phyloP scores from a whole-genome alignment of 1,140 invertebrate species.

The Reticulitermes speratus region DNA sequence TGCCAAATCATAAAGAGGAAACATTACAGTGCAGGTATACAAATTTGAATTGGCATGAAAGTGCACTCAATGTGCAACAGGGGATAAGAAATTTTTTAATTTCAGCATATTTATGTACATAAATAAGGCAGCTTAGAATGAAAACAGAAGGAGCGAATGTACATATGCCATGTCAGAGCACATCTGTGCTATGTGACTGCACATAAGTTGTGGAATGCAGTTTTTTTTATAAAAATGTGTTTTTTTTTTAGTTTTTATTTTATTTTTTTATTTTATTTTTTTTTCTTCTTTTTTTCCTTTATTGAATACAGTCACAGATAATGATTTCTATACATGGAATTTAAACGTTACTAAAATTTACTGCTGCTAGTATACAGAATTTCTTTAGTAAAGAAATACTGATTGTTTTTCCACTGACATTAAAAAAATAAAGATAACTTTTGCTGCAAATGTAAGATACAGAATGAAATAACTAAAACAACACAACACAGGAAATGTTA shows the following conservation, averaged over 20 bases:
- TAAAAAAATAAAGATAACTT: not conserved
- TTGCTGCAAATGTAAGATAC: not conserved
- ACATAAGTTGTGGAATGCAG: not conserved
- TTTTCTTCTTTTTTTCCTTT: constrained; percentile 35
- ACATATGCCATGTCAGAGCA: not conserved
- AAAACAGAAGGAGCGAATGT: not conserved
- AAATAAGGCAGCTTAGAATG: too few relatives aligned
- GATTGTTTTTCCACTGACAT: not conserved
- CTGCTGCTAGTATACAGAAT: not conserved
- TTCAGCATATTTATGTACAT: too few relatives aligned
- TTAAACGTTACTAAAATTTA: not conserved
- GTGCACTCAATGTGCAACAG: too few relatives aligned
- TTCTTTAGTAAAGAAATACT: not conserved
- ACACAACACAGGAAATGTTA: not conserved
- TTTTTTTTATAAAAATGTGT: not conserved
- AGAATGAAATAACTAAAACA: not conserved
- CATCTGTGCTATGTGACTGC: not conserved
- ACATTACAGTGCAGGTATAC: too few relatives aligned
- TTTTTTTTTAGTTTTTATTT: constrained; percentile 30
- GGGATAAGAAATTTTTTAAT: too few relatives aligned
- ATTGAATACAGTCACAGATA: constrained; percentile 21
- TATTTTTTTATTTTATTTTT: constrained; percentile 38
- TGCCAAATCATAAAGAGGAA: too few relatives aligned
- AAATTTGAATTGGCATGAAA: too few relatives aligned
- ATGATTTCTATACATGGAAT: constrained; percentile 26